These are phyloP conservation scores for Papilio dardanus DNA, from an alignment of 1,140 invertebrate species.

Conservation along the genomic window DNA sequence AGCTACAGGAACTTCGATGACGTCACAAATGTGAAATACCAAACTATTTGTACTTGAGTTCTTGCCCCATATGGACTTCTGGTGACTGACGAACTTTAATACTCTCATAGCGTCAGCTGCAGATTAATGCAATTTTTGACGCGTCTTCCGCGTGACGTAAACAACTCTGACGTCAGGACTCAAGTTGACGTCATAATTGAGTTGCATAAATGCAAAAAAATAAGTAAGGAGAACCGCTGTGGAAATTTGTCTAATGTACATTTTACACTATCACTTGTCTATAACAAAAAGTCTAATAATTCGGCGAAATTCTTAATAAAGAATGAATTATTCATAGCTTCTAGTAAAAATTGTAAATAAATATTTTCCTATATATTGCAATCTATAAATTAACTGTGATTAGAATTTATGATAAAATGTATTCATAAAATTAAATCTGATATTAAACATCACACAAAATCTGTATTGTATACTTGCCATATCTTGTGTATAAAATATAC, in stretches of 20 bases:
- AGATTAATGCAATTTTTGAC: too few relatives aligned
- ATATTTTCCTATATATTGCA: background rate
- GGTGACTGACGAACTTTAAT: background rate
- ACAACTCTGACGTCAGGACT: background rate
- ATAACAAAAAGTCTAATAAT: background rate
- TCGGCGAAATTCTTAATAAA: background rate
- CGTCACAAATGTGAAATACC: background rate
- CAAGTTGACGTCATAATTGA: background rate
- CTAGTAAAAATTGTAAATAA: conserved; percentile 22
- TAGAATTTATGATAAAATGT: background rate
- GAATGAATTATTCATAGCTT: background rate
- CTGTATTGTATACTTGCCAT: conserved; percentile 58
- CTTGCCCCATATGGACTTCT: background rate
- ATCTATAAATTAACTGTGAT: background rate
- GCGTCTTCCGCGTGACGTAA: background rate
- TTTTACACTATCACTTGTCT: background rate
- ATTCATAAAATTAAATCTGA: background rate
- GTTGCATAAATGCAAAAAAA: background rate
- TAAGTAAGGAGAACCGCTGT: background rate
- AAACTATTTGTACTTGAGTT: background rate
- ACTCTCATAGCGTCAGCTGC: background rate
- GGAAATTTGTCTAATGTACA: background rate
- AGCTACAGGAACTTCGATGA: background rate
- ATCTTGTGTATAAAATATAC: conserved; percentile 29
- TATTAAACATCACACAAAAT: background rate